These are phyloP conservation scores for Pseudomyrmex sp. DNA, from an alignment of 1,140 invertebrate species.

Conservation along the genomic window DNA sequence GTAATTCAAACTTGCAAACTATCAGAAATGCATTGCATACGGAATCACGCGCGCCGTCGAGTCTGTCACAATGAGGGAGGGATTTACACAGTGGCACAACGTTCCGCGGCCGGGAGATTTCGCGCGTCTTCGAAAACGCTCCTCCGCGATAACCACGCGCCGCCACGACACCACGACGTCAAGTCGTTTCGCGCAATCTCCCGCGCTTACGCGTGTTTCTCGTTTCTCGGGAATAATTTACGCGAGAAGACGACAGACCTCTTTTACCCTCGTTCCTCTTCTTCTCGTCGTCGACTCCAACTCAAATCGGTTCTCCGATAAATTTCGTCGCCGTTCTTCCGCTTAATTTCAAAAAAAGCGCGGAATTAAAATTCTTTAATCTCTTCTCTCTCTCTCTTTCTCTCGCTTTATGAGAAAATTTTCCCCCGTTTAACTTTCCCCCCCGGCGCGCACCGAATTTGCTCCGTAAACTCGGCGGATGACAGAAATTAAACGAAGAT, in stretches of 20 bases:
- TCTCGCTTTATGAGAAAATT: background rate
- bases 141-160: too few relatives aligned
- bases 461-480: background rate
- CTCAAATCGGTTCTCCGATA: background rate
- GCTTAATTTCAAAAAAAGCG: background rate
- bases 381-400: background rate
- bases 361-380: constrained; percentile 28
- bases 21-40: constrained; percentile 76
- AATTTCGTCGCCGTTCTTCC: background rate
- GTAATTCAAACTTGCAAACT: constrained; percentile 77
- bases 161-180: background rate
- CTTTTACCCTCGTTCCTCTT: too few relatives aligned
- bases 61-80: constrained; percentile 61
- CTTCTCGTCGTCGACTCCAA: background rate
- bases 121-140: too few relatives aligned
- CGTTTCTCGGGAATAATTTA: background rate
- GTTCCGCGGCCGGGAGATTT: constrained; percentile 6
- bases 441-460: constrained; percentile 10
- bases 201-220: background rate
- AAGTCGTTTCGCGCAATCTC: background rate
- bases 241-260: background rate
- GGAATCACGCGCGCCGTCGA: constrained; percentile 49
- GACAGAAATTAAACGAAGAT: constrained; percentile 8
- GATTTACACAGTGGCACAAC: constrained; percentile 52
- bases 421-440: constrained; percentile 16